Percentiles rank a stretch among this genome's conserved stretches.
Evolutionary conservation across 1,140 invertebrate genomes (phyloP).

Genomic region (Drosophila tristis): DNA sequence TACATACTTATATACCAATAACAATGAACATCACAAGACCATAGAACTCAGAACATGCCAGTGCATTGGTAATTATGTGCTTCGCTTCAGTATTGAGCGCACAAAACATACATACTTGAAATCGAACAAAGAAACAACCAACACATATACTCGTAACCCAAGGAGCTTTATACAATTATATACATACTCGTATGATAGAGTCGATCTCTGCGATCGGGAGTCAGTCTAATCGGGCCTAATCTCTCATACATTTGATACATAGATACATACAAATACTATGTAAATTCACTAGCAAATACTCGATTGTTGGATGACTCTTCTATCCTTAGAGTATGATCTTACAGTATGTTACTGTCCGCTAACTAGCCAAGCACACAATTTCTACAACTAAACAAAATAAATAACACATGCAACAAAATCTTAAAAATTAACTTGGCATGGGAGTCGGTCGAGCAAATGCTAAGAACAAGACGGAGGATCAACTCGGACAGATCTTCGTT

Average conservation of each 20-base stretch:
- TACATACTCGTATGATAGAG: slow-evolving; percentile 40
- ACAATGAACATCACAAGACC: slow-evolving; percentile 72
- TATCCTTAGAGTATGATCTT: slow-evolving; percentile 30
- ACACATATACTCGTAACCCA: slow-evolving; percentile 44
- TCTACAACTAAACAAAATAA: slow-evolving; percentile 45
- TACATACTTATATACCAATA: slow-evolving; percentile 60
- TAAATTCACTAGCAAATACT: slow-evolving; percentile 15
- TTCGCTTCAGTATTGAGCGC: slow-evolving; percentile 59
- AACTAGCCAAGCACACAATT: slow-evolving; percentile 75
- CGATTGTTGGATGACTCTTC: slow-evolving; percentile 43
- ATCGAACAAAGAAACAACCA: slow-evolving; percentile 32
- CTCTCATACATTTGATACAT: slow-evolving; percentile 46
- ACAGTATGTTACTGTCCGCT: slow-evolving; percentile 72
- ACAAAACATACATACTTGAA: slow-evolving; percentile 49
- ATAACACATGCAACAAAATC: slow-evolving; percentile 57
- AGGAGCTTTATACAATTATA: slow-evolving; percentile 71
- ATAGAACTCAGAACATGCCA: slow-evolving; percentile 72
- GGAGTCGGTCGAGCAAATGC: slow-evolving; percentile 17
- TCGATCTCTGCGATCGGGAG: slow-evolving; percentile 6
- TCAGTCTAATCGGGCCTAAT: slow-evolving; percentile 22
- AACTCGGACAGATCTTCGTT: background rate
- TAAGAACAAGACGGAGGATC: background rate
- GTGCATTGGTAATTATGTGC: slow-evolving; percentile 76
- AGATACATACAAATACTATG: slow-evolving; percentile 10
- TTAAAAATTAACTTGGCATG: slow-evolving; percentile 73